Conservation (phyloP, 2,888 invertebrate species). For the Linnaemya vulpina region DNA sequence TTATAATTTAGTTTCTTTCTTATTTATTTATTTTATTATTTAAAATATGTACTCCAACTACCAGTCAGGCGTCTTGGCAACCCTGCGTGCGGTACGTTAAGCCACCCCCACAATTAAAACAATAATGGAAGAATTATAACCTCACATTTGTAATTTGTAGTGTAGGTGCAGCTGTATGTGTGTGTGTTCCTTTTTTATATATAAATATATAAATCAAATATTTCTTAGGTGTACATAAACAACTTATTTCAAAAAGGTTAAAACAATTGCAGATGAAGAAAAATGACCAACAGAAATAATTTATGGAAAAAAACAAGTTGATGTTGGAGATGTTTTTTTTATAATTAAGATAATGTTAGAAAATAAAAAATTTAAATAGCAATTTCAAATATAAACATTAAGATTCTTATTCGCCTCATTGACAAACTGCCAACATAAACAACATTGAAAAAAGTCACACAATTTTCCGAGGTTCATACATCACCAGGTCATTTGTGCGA, state of each 20-base stretch:
- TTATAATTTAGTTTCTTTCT: constrained; percentile 48
- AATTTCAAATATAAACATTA: constrained; percentile 9
- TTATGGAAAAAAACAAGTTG: constrained; percentile 41
- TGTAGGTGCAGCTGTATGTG: constrained; percentile 21
- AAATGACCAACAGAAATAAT: constrained; percentile 54
- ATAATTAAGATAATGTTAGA: constrained; percentile 7
- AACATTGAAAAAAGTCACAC: not conserved
- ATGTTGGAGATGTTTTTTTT: not conserved
- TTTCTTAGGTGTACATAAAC: constrained; percentile 17
- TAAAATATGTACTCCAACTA: constrained; percentile 7
- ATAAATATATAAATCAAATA: constrained; percentile 58
- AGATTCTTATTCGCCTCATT: constrained; percentile 27
- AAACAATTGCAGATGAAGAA: constrained; percentile 57
- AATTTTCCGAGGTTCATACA: constrained; percentile 66
- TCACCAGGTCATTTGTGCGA: constrained; percentile 66
- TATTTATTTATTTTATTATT: constrained; percentile 29
- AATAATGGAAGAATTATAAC: constrained; percentile 71
- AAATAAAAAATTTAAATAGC: not conserved
- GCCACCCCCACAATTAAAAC: constrained; percentile 72
- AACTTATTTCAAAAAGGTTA: constrained; percentile 33
- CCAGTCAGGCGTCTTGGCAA: constrained; percentile 49
- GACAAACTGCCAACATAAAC: constrained; percentile 53
- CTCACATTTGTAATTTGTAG: constrained; percentile 58
- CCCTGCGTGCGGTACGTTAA: constrained; percentile 66
- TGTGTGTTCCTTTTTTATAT: too few relatives aligned